A percentile compares a stretch with the other conserved stretches of the same genome.
These are phyloP conservation scores for Protosalanx chinensis DNA, from an alignment of 2,797 vertebrate species.

Conservation along the genomic window DNA sequence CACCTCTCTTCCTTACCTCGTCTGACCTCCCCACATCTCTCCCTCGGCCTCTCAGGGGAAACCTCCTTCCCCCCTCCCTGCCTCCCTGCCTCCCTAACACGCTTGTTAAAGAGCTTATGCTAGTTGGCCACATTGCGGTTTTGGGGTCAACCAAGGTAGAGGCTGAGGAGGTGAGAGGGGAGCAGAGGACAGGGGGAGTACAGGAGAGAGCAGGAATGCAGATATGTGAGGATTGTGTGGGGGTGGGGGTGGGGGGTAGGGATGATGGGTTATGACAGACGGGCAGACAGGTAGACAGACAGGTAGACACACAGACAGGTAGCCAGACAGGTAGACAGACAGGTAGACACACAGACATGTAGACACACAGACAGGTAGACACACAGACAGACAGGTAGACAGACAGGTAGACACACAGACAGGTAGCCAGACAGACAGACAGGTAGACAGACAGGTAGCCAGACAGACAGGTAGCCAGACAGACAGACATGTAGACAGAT, in stretches of 20 bases:
- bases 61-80: neutral
- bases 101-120: slow-evolving; percentile 26
- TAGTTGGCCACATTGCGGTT: slow-evolving; percentile 27
- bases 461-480: too few relatives aligned
- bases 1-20: too few relatives aligned
- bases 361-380: too few relatives aligned
- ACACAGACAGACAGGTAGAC: too few relatives aligned
- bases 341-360: too few relatives aligned
- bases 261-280: neutral
- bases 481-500: too few relatives aligned
- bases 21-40: too few relatives aligned
- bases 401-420: too few relatives aligned
- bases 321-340: too few relatives aligned
- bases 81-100: neutral
- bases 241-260: neutral
- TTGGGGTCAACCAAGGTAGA: slow-evolving; percentile 48
- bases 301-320: neutral
- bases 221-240: neutral
- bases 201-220: neutral
- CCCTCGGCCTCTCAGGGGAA: neutral
- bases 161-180: slow-evolving; percentile 7
- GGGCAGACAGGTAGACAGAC: neutral
- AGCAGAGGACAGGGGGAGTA: neutral
- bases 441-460: too few relatives aligned
- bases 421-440: too few relatives aligned